phyloP scores from a whole-genome alignment of 2,888 invertebrate genomes.

The Hydrotaea diabolus region DNA sequence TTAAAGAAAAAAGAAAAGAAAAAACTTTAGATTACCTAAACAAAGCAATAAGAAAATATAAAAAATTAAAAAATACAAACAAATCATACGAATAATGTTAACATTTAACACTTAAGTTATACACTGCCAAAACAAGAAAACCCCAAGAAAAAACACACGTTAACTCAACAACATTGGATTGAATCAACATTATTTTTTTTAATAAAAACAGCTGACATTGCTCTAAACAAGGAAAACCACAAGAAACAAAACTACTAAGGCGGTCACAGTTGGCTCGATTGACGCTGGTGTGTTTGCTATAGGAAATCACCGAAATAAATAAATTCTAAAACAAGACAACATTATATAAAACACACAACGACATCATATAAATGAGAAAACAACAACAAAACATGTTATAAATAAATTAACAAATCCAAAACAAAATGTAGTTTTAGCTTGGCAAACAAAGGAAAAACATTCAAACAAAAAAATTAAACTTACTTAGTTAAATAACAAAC shows the following conservation, averaged over 20 bases:
- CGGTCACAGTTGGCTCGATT: slow-evolving; percentile 36
- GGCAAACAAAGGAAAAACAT: slow-evolving; percentile 51
- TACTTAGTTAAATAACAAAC: slow-evolving; percentile 59
- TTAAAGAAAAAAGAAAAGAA: slow-evolving; percentile 36
- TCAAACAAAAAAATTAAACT: slow-evolving; percentile 44
- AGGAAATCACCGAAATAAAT: slow-evolving; percentile 26
- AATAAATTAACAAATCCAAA: slow-evolving; percentile 32
- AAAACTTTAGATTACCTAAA: slow-evolving; percentile 36
- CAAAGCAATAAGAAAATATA: slow-evolving; percentile 57
- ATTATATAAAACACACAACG: slow-evolving; percentile 62
- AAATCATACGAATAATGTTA: slow-evolving; percentile 41
- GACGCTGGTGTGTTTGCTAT: slow-evolving; percentile 51
- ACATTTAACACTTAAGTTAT: slow-evolving; percentile 70
- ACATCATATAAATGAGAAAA: slow-evolving; percentile 63
- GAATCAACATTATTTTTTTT: slow-evolving; percentile 11
- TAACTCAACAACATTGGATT: slow-evolving; percentile 9
- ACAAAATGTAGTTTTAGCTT: slow-evolving; percentile 58
- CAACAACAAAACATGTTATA: slow-evolving; percentile 8
- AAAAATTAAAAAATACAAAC: slow-evolving; percentile 34
- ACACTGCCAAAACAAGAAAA: slow-evolving; percentile 74
- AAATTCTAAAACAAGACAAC: slow-evolving; percentile 38
- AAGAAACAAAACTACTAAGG: neutral
- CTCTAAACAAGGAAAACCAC: neutral
- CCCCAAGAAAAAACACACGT: slow-evolving; percentile 32
- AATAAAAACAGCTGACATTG: slow-evolving; percentile 24